Base-by-base conservation (phyloP, 2,797 vertebrate genomes). In the Salarias fasciatus region DNA sequence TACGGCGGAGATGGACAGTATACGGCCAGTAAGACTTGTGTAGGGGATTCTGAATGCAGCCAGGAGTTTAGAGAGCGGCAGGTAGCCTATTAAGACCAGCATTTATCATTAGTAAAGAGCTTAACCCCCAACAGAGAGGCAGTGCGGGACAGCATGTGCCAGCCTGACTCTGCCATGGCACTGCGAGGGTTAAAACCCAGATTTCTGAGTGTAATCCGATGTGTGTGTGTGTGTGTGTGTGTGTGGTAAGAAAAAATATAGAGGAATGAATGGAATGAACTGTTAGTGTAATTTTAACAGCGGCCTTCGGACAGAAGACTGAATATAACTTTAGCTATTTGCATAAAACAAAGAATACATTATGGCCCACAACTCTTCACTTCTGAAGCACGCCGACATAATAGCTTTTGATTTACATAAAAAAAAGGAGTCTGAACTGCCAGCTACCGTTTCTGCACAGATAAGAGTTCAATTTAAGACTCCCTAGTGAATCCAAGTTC, bases 111-210 rank as follows among this genome's bases (percentile, higher is more conserved):
- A 82, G 63, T 33, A 63, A 83, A 47, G 56, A 77, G 78, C 72
- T 87, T 85, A 87, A 69, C 72, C 72, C 69, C 77, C 78, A 65
- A 51, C 76, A 40, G 77, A 70, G 83, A 49, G 69, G 49, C 37
- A 18, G 45, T 66, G 15, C 44, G 18, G 67, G 65, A 67, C 78
- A 71, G 48, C 51, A 46, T 79, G 77, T 67, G 69, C 69, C 59
- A 33, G 63, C 58, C 62, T 65, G 67, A 71, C 74, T 66, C 49
- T 42, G 18, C 37, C 48, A 42, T 35, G 40, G 69, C 14, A 45
- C 5, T 0, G 46, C 1, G 11, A 33, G 63, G 60, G 83, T 77
- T 85, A 79, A 82, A 78, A 65, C 79, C 72, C 53, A 66, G 77
- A 80, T 85, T 81, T 82, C 44, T 56, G 31, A 5, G 54, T 71